These are phyloP conservation scores for Heliconius congener DNA, from an alignment of 1,140 invertebrate species.

Conservation along the genomic window DNA sequence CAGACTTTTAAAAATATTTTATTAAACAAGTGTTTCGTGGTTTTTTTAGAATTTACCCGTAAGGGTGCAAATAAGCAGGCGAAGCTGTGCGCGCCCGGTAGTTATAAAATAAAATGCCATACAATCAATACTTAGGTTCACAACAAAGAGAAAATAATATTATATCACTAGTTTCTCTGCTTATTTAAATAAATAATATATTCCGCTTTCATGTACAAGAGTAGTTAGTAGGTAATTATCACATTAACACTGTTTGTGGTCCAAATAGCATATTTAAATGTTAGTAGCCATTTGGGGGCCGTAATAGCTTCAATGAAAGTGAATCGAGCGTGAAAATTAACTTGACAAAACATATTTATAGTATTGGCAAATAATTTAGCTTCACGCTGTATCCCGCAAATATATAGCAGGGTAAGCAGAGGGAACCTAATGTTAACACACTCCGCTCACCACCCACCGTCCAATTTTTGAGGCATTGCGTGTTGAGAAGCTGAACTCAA, in stretches of 20 bases:
- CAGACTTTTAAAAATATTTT: no score
- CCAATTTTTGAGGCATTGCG: neutral
- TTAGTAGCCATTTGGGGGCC: neutral
- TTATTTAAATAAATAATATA: neutral
- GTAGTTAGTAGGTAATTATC: neutral
- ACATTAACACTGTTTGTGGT: conserved; percentile 10
- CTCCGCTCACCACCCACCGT: neutral
- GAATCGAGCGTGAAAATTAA: neutral
- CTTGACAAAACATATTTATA: neutral
- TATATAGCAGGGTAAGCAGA: no score
- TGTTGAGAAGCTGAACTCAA: neutral
- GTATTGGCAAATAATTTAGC: neutral
- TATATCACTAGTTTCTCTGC: no score
- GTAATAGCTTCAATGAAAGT: neutral
- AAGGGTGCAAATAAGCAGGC: no score
- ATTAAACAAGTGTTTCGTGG: no score
- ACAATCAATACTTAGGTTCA: no score
- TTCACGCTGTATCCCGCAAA: neutral
- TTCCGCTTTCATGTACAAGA: neutral
- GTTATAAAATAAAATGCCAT: no score
- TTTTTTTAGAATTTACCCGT: no score
- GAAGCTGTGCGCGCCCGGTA: no score
- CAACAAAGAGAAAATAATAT: no score
- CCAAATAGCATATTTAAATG: neutral
- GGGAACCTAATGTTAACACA: neutral